phyloP scores from a whole-genome alignment of 2,113 vertebrate species.

The Circaetus cinerascens region DNA sequence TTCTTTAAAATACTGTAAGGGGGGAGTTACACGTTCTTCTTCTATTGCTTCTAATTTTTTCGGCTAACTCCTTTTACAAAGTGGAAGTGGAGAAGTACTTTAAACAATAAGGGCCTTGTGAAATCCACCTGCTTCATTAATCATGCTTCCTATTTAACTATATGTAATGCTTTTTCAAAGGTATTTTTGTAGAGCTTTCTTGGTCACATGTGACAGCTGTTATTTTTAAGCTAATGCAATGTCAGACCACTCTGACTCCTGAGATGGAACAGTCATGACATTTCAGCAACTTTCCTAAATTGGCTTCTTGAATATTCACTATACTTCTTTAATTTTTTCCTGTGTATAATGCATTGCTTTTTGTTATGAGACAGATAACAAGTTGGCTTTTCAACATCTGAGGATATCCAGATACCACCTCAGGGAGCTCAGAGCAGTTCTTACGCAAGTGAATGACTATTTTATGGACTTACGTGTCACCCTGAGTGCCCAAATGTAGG shows the following conservation, averaged over 20 bases:
- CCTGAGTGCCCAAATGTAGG: neutral
- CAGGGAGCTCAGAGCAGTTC: neutral
- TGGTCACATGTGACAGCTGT: neutral
- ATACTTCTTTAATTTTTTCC: neutral
- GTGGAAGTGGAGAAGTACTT: neutral
- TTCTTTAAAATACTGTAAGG: neutral
- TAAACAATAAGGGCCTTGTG: neutral
- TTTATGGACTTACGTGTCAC: neutral
- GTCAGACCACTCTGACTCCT: neutral
- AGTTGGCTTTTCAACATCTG: neutral
- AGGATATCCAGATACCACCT: neutral
- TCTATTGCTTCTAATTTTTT: neutral
- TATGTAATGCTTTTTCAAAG: neutral
- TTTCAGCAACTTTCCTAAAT: neutral
- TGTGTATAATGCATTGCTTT: neutral
- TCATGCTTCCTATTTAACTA: neutral
- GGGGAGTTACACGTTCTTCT: neutral
- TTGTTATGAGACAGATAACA: neutral
- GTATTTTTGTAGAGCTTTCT: neutral
- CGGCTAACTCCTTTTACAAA: fast-evolving
- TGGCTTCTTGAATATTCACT: neutral
- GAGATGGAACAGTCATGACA: neutral
- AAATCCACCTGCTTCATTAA: neutral
- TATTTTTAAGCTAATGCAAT: neutral
- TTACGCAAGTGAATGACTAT: neutral